Evolutionary conservation across 2,888 invertebrate genomes (phyloP).

Genomic region (Chironomus tentans): DNA sequence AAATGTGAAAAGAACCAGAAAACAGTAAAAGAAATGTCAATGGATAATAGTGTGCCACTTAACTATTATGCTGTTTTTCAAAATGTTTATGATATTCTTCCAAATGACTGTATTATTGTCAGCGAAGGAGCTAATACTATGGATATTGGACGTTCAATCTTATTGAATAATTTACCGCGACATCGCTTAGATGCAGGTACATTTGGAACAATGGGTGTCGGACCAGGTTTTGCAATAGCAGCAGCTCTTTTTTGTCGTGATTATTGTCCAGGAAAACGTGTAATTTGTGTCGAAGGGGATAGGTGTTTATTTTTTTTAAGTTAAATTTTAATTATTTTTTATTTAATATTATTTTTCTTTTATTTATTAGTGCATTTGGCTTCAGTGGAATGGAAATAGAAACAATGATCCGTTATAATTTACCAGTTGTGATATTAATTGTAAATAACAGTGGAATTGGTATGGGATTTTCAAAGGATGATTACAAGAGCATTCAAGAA

Average conservation of each 20-base stretch:
- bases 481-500: slow-evolving; percentile 60
- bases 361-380: too few relatives aligned
- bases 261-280: slow-evolving; percentile 67
- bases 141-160: slow-evolving; percentile 90
- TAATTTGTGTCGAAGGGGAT: slow-evolving; percentile 92
- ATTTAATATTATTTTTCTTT: too few relatives aligned
- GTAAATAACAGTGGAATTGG: slow-evolving; percentile 96
- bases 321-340: too few relatives aligned
- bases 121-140: slow-evolving; percentile 98
- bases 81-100: slow-evolving; percentile 65
- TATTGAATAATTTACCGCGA: slow-evolving; percentile 73
- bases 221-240: slow-evolving; percentile 84
- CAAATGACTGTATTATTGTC: slow-evolving; percentile 78
- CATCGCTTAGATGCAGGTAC: slow-evolving; percentile 92
- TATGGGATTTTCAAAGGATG: slow-evolving; percentile 70
- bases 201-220: slow-evolving; percentile 93
- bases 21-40: slow-evolving; percentile 60
- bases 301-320: too few relatives aligned
- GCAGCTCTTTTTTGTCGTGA: slow-evolving; percentile 85
- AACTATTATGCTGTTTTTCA: slow-evolving; percentile 93
- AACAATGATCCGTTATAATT: slow-evolving; percentile 87
- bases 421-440: slow-evolving; percentile 82
- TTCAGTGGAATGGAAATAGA: slow-evolving; percentile 98
- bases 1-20: slow-evolving; percentile 66
- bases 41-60: slow-evolving; percentile 63